phyloP scores from a whole-genome alignment of 2,797 vertebrate species.

The Sardinella longiceps region DNA sequence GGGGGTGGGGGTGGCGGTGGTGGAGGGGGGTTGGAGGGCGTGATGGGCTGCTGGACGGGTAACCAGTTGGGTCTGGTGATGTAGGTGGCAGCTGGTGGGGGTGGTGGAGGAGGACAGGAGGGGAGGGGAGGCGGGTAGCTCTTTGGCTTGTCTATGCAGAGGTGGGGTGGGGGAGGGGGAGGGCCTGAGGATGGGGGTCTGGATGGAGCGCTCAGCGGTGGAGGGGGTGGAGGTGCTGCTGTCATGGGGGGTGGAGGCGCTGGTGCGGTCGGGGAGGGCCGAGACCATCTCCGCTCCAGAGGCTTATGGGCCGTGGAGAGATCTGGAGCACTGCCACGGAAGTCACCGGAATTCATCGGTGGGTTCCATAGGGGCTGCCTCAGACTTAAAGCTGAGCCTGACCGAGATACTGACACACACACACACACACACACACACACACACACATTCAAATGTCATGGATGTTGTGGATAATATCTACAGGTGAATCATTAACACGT shows the following conservation, averaged over 20 bases:
- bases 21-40: conserved; percentile 56
- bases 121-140: conserved; percentile 65
- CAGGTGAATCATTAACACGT: too few relatives aligned
- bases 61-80: conserved; percentile 77
- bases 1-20: conserved; percentile 45
- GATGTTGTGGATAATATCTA: too few relatives aligned
- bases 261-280: conserved; percentile 46
- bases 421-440: conserved; percentile 33
- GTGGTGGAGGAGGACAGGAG: conserved; percentile 72
- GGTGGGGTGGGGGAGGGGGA: conserved; percentile 63
- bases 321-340: conserved; percentile 57
- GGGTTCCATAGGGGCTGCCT: conserved; percentile 78
- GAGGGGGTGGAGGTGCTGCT: conserved; percentile 46
- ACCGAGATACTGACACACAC: conserved; percentile 66
- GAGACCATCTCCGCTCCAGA: conserved; percentile 59
- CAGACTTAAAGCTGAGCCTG: conserved; percentile 70
- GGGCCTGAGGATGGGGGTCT: conserved; percentile 70
- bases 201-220: conserved; percentile 48
- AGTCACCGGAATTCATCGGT: conserved; percentile 50
- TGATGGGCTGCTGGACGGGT: conserved; percentile 68
- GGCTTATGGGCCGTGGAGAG: conserved; percentile 66
- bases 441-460: background rate
- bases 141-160: conserved; percentile 67
- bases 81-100: conserved; percentile 66
- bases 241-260: conserved; percentile 57